These are phyloP conservation scores for Cephalopholis sonnerati DNA, from an alignment of 2,113 vertebrate species.

Conservation along the genomic window DNA sequence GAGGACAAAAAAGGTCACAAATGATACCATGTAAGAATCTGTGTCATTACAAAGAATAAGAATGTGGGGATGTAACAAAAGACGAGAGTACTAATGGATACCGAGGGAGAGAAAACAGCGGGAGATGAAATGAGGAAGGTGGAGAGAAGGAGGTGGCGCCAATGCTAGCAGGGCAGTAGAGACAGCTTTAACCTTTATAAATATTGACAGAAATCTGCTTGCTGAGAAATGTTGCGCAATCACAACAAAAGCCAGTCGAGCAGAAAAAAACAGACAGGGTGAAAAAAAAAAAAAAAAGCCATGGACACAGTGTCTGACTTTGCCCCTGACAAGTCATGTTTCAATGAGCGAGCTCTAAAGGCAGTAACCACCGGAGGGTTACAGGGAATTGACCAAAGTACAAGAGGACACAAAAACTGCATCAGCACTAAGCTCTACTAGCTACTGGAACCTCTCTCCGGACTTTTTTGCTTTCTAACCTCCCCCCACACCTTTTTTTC, in stretches of 20 bases:
- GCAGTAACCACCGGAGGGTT: slow-evolving; percentile 15
- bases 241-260: slow-evolving; percentile 45
- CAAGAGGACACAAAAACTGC: slow-evolving; percentile 26
- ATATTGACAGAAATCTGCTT: slow-evolving; percentile 75
- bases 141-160: slow-evolving; percentile 34
- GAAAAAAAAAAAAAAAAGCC: not conserved
- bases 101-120: slow-evolving; percentile 18
- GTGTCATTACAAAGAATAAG: slow-evolving; percentile 1
- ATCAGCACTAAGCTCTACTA: slow-evolving; percentile 21
- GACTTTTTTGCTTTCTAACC: not conserved
- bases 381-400: slow-evolving; percentile 18
- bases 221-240: slow-evolving; percentile 66
- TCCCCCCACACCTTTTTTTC: not conserved
- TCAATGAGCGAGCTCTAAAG: slow-evolving; percentile 51
- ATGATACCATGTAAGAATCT: not conserved
- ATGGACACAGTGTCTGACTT: slow-evolving; percentile 35
- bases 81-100: slow-evolving; percentile 7
- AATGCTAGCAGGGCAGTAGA: slow-evolving; percentile 29
- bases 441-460: not conserved
- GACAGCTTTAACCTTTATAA: slow-evolving; percentile 75
- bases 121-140: slow-evolving; percentile 38
- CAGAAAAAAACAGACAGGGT: slow-evolving; percentile 38
- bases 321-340: slow-evolving; percentile 46
- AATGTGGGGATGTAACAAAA: slow-evolving; percentile 16
- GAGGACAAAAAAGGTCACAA: not conserved